phyloP scores from a whole-genome alignment of 2,797 vertebrate species.

The Betta splendens region DNA sequence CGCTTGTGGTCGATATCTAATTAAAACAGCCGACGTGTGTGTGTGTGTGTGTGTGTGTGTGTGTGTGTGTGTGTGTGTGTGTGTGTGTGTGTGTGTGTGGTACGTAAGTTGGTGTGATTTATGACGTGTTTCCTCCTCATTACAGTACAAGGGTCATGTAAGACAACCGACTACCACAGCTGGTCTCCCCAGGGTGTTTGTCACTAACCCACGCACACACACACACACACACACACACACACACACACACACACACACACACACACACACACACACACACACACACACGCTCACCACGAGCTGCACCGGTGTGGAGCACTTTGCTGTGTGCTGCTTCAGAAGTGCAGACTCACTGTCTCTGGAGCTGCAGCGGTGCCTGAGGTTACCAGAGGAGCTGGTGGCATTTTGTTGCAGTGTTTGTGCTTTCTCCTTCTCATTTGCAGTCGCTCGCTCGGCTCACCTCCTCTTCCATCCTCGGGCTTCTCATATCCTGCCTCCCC shows the following conservation, averaged over 20 bases:
- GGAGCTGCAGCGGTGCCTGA: slow-evolving; percentile 26
- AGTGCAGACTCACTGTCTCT: background rate
- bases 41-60: slow-evolving; percentile 21
- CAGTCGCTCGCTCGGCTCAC: slow-evolving; percentile 1
- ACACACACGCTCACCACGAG: slow-evolving; percentile 18
- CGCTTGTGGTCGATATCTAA: slow-evolving; percentile 75
- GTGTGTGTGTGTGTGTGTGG: no score
- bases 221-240: slow-evolving; percentile 5
- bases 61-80: slow-evolving; percentile 22
- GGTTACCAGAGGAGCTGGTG: slow-evolving; percentile 34
- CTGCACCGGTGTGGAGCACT: no score
- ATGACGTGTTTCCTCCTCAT: slow-evolving; percentile 57
- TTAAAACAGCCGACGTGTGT: slow-evolving; percentile 68
- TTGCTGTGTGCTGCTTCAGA: background rate
- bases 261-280: slow-evolving; percentile 15
- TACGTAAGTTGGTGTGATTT: slow-evolving; percentile 59
- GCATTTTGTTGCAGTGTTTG: slow-evolving; percentile 48
- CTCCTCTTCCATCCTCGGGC: slow-evolving; percentile 7
- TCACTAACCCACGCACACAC: slow-evolving; percentile 33
- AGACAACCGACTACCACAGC: slow-evolving; percentile 56
- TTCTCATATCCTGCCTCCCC: slow-evolving; percentile 21
- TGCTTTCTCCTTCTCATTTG: slow-evolving; percentile 24
- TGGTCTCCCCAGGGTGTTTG: slow-evolving; percentile 59
- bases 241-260: slow-evolving; percentile 8
- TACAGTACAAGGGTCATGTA: slow-evolving; percentile 62